Evolutionary conservation across 2,797 vertebrate species (phyloP), one percentile per base, ranked within the genome.

Genomic region (Macroramphosus scolopax): DNA sequence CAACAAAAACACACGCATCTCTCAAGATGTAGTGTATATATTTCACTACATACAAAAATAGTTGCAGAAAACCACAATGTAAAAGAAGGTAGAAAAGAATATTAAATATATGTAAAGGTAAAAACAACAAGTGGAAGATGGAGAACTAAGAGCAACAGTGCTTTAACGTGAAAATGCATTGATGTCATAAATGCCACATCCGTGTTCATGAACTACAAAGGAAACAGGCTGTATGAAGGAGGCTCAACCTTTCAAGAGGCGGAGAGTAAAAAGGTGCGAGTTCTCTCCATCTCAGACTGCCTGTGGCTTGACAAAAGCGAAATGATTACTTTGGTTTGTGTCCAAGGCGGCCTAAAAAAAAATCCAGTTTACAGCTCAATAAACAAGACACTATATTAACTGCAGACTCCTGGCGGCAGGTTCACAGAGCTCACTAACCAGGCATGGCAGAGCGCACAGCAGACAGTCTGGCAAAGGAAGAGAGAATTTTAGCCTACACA

Each of bases 341-440:
- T 81, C 64, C 67, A 78, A 54, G 50, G 20, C 51, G 51, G 51
- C 64, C 72, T 38, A 36, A 71, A 83, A 82, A 80, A 26, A 12
- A 14, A 75, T 51, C 64, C 60, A 54, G 55, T 80, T 80, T 71
- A 74, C 68, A 53, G 77, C 58, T 78, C 77, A 75, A 73, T 81
- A 82, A 81, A 82, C 65, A 80, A 68, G 66, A 47, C 33, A 32
- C 49, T 65, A 35, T 78, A 78, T 78, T 77, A 75, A 82, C 74
- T 73, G 61, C 10, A 33, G 51, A 69, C 57, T 80, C 52, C 50
- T 74, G 61, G 57, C 14, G 25, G 59, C 40, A 62, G 74, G 61
- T 75, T 82, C 70, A 59, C 49, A 68, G 59, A 52, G 41, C 58
- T 62, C 48, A 66, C 57, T 65, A 76, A 75, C 72, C 67, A 64